Evolutionary conservation across 2,113 vertebrate genomes (phyloP).

Genomic region (Chionis minor): DNA sequence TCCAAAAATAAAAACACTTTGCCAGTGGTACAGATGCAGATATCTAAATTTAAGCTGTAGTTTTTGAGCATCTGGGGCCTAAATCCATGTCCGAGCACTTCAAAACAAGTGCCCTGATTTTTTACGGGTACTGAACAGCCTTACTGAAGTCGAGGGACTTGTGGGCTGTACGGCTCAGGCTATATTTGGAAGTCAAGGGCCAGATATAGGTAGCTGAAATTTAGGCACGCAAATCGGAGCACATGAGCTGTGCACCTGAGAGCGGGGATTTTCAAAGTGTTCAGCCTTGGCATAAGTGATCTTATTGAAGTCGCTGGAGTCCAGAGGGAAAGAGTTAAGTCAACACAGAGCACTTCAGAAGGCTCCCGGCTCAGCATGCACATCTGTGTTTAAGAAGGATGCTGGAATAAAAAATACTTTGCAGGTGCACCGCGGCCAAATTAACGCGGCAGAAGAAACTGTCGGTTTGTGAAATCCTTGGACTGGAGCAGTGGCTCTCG

Average conservation of each 20-base stretch:
- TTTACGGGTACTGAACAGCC: background rate
- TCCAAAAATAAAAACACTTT: slow-evolving; percentile 60
- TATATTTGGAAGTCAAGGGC: background rate
- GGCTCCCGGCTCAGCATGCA: slow-evolving; percentile 35
- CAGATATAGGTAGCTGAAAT: background rate
- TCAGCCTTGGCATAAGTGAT: background rate
- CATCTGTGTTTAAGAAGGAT: slow-evolving; percentile 58
- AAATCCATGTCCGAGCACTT: slow-evolving; percentile 11
- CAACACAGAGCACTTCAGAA: slow-evolving; percentile 48
- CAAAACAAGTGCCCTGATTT: slow-evolving; percentile 27
- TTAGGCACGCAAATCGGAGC: background rate
- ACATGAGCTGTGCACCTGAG: background rate
- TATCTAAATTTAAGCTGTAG: slow-evolving; percentile 51
- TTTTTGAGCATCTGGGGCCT: slow-evolving; percentile 37
- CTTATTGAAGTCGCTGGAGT: background rate
- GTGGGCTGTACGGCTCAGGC: accelerated
- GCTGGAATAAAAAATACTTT: slow-evolving; percentile 53
- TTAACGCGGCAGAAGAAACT: background rate
- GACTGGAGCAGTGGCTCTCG: slow-evolving; percentile 7
- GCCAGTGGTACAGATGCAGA: slow-evolving; percentile 44
- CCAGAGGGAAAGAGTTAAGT: slow-evolving; percentile 54
- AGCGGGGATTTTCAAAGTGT: accelerated
- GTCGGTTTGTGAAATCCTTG: background rate
- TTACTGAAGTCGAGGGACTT: background rate
- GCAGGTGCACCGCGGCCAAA: slow-evolving; percentile 47